Evolutionary conservation across 2,113 vertebrate genomes (phyloP), one percentile per base, ranked within the genome.

Genomic region (Chamaea fasciata): DNA sequence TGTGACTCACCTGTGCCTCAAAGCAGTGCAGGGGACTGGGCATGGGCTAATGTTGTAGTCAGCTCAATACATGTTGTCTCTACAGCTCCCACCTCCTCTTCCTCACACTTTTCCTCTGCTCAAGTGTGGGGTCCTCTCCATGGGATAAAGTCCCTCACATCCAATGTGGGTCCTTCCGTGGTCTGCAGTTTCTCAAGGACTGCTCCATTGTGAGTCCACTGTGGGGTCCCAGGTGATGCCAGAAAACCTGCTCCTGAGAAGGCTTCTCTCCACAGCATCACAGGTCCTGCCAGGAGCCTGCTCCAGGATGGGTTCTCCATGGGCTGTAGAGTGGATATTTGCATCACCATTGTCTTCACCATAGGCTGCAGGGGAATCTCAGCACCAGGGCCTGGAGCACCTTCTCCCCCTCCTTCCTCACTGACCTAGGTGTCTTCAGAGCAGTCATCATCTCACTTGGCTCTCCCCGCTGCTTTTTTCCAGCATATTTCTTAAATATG

Each of bases 101-200:
- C 46, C 57, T 76, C 39, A 1, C 31, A 9, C 33, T 28, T 49
- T 24, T 27, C 9, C 52, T 28, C 37, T 81, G 33, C 28, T 64
- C 10, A 37, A 6, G 7, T 46, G 20, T 42, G 26, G 20, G 17
- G 17, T 56, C 10, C 33, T 33, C 46, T 11, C 13, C 33, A 74
- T 2, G 4, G 21, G n/a, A 49, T 14, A 20, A 26, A 74, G 50
- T n/a, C 33, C 26, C 63, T 65, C 15, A 23, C 2, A 33, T 62
- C 13, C 42, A 71, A 1, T 0, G 2, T 23, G 28, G 4, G 28
- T 53, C 44, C n/a, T 49, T 76, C 30, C 41, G 77, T 0, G 0
- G 23, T 21, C 10, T 57, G 31, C 39, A 73, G 64, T 28, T 73
- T 74, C 77, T 31, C 49, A 94, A 8, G 9, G 69, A 75, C 39